Evolutionary conservation across 1,140 invertebrate genomes (phyloP), one percentile per base, ranked within the genome.

Genomic region (Adoxophyes honmai): DNA sequence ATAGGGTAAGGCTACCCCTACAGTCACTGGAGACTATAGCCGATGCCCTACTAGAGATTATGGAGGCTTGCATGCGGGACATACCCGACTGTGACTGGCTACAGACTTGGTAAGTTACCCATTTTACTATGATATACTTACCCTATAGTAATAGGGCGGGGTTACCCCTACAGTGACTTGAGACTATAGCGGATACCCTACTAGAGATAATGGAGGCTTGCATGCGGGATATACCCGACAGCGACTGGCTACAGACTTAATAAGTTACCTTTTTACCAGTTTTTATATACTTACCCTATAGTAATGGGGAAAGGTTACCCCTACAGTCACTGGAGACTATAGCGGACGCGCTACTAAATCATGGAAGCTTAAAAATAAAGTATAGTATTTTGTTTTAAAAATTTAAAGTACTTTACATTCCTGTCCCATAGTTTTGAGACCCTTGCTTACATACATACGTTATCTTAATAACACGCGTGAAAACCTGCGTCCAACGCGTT

Each of bases 291-390:
- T 89, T n/a, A 13, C 60, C 68, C 1, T 65, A 68, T 39, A 90
- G 93, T 1, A 97, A 98, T 78, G 91, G 96, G 44, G 97, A 98
- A 83, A 90, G 94, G 18, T 91, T 99, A 11, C 94, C 96, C 1
- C 90, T 99, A 9, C 95, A 95, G 33, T 98, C 96, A 18, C 84
- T 99, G 11, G 98, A 99, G 91, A 96, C 97, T 1, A 98, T 99
- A 59, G 97, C 97, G 0, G 98, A 99, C 88, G 97, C 98, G 13
- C 89, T 99, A 18, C 91, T 99, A 0, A 98, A 98, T 99, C 60
- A 97, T 99, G 95, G 96, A 98, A 88, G 96, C 96, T 9, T 99
- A n/a, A n/a, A n/a, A n/a, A n/a, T n/a, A n/a, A n/a, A n/a, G n/a
- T n/a, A n/a, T n/a, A n/a, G n/a, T n/a, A n/a, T n/a, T n/a, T n/a